Conservation (phyloP, 2,113 vertebrate species). For the Stegostoma tigrinum region DNA sequence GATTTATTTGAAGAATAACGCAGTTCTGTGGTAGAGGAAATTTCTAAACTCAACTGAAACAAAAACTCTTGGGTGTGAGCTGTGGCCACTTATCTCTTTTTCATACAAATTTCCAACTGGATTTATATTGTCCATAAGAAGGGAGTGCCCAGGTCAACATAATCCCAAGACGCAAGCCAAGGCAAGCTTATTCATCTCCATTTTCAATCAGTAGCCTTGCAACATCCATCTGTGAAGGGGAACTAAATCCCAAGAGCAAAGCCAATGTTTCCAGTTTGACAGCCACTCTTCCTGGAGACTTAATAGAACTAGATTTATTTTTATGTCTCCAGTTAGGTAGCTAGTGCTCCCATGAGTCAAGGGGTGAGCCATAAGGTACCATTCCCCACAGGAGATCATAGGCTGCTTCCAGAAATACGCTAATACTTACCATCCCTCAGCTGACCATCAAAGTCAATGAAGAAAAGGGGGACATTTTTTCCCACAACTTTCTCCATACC, state of each 20-base stretch:
- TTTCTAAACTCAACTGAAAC: not conserved
- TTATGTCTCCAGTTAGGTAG: not conserved
- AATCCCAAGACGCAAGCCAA: not conserved
- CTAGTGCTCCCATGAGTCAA: not conserved
- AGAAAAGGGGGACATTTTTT: not conserved
- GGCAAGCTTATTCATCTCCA: not conserved
- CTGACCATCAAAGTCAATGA: not conserved
- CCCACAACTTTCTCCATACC: not conserved
- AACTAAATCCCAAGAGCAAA: not conserved
- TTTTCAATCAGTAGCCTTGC: not conserved
- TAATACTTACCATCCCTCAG: not conserved
- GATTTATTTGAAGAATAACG: not conserved
- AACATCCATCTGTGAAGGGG: conserved; percentile 3
- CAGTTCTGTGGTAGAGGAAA: not conserved
- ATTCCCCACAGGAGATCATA: too few species aligned
- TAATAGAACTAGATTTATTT: not conserved
- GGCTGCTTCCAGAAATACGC: too few species aligned
- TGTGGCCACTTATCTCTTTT: not conserved
- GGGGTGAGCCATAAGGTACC: too few species aligned
- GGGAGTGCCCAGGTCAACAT: not conserved
- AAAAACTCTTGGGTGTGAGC: not conserved
- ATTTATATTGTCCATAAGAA: not conserved
- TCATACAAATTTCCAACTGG: conserved; percentile 14
- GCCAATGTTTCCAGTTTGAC: not conserved
- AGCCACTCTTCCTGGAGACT: not conserved